Evolutionary conservation across 2,113 vertebrate genomes (phyloP).

Genomic region (Cyprinus carpio): DNA sequence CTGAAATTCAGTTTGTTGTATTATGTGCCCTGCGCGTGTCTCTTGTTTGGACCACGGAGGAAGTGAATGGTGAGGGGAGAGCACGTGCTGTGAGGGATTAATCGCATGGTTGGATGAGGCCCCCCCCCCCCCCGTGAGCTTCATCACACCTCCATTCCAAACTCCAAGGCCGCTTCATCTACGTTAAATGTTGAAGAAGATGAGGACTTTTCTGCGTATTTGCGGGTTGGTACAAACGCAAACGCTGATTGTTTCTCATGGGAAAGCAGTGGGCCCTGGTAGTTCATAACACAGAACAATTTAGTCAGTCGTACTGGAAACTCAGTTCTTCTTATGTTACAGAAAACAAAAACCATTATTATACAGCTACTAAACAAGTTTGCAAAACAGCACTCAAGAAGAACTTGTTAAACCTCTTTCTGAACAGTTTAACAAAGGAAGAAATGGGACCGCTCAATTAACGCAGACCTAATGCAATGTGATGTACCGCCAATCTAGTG

Average conservation of each 20-base stretch:
- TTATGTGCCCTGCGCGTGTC: not conserved
- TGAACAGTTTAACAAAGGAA: not conserved
- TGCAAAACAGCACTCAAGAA: not conserved
- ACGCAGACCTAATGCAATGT: not conserved
- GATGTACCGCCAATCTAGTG: slow-evolving; percentile 59
- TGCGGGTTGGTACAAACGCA: not conserved
- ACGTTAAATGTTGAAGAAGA: not conserved
- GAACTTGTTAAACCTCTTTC: not conserved
- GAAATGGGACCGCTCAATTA: not conserved
- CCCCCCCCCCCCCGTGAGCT: no score
- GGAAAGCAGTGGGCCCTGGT: not conserved
- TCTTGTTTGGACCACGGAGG: not conserved
- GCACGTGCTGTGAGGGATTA: slow-evolving; percentile 52
- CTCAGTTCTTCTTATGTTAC: not conserved
- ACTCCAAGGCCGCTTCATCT: slow-evolving; percentile 31
- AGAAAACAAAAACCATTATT: not conserved
- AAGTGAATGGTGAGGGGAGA: slow-evolving; percentile 24
- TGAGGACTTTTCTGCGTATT: not conserved
- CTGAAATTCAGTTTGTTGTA: not conserved
- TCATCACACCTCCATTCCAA: slow-evolving; percentile 43
- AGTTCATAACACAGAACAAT: not conserved
- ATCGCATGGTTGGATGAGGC: slow-evolving; percentile 50
- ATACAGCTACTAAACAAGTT: not conserved
- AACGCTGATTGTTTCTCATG: not conserved
- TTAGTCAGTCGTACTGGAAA: not conserved